Evolutionary conservation across 2,797 vertebrate species (phyloP).

Genomic region (Coendou prehensilis): DNA sequence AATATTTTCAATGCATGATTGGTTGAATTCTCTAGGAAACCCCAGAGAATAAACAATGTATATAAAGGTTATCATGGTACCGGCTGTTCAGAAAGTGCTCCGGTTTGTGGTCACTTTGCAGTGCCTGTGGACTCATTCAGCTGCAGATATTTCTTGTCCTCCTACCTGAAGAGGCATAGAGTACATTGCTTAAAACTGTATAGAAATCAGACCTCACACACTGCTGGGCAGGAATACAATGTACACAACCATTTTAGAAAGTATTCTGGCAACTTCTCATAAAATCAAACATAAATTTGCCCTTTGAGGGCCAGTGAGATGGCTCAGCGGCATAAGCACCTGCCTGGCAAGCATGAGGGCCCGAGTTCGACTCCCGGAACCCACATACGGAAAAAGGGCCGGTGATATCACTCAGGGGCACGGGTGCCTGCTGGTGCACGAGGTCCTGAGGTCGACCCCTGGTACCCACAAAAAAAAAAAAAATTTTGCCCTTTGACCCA

Average conservation of each 20-base stretch:
- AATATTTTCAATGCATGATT: neutral
- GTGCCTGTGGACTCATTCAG: neutral
- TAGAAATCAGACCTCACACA: neutral
- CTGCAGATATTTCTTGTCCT: neutral
- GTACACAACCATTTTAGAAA: neutral
- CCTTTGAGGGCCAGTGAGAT: too few relatives aligned
- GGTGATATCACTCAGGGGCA: too few relatives aligned
- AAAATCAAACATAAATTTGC: neutral
- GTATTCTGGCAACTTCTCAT: neutral
- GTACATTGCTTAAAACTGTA: neutral
- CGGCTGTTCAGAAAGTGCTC: neutral
- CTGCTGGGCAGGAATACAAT: too few relatives aligned
- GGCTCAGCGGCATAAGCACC: too few relatives aligned
- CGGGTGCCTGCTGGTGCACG: too few relatives aligned
- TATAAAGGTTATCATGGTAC: neutral
- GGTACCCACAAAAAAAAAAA: too few relatives aligned
- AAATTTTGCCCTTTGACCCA: neutral
- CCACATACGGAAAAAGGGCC: too few relatives aligned
- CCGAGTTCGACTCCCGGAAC: too few relatives aligned
- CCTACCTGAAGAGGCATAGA: neutral
- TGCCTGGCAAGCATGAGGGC: too few relatives aligned
- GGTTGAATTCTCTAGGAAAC: neutral
- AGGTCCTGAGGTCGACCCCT: too few relatives aligned
- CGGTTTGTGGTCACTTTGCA: neutral
- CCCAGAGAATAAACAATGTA: too few relatives aligned